Evolutionary conservation across 2,797 vertebrate species (phyloP).

Genomic region (Falco novaeseelandiae): DNA sequence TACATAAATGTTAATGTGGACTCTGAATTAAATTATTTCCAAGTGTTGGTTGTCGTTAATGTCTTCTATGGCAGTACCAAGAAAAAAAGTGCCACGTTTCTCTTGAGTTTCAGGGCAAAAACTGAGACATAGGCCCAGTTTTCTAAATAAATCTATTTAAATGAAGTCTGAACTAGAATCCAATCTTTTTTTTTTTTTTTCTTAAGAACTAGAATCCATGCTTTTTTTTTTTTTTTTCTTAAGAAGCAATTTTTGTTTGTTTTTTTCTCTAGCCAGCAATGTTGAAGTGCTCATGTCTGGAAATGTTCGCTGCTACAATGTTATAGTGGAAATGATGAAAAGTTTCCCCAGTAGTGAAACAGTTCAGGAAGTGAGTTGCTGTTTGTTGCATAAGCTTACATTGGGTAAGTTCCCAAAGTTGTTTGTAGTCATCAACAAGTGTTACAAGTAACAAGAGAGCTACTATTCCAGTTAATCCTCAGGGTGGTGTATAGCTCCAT

Average conservation of each 20-base stretch:
- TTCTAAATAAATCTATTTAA: neutral
- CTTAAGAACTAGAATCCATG: neutral
- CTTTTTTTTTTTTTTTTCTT: neutral
- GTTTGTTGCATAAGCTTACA: slow-evolving; percentile 87
- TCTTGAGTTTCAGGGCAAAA: neutral
- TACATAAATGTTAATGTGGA: neutral
- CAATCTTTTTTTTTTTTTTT: too few relatives aligned
- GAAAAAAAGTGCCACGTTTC: neutral
- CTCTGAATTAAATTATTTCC: neutral
- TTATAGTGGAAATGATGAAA: slow-evolving; percentile 84
- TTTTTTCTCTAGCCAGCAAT: slow-evolving; percentile 84
- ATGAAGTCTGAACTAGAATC: neutral
- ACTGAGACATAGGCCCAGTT: neutral
- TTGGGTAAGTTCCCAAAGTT: slow-evolving; percentile 82
- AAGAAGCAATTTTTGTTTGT: neutral
- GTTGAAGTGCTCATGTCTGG: slow-evolving; percentile 97
- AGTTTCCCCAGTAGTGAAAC: slow-evolving; percentile 82
- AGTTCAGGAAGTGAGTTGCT: slow-evolving; percentile 90
- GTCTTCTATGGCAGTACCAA: neutral
- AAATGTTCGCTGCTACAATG: slow-evolving; percentile 89
- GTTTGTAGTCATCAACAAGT: neutral
- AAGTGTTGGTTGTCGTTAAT: neutral
- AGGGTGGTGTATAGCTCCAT: neutral
- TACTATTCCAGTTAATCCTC: neutral
- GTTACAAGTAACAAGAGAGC: neutral